Percentiles rank a stretch among this genome's conserved stretches.
Conservation (phyloP, 2,797 vertebrate species). For the Nannoperca obscura region DNA sequence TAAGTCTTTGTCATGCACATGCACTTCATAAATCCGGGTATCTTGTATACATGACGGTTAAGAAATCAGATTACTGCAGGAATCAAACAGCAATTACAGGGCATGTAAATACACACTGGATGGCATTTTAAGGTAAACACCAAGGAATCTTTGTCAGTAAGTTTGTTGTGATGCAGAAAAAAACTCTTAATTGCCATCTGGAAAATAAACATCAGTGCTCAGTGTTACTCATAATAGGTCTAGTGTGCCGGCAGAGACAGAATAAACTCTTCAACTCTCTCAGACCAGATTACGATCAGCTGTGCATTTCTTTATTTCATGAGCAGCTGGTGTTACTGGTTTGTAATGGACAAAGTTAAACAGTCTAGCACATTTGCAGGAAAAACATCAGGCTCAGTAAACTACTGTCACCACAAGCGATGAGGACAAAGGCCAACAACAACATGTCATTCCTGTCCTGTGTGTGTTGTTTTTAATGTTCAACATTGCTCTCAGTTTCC, state of each 20-base stretch:
- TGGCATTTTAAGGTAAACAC: slow-evolving; percentile 12
- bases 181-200: not conserved
- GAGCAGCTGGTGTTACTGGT: slow-evolving; percentile 9
- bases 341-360: slow-evolving; percentile 1
- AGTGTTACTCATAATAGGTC: not conserved
- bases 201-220: not conserved
- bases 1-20: not conserved
- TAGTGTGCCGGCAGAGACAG: not conserved
- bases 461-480: slow-evolving; percentile 48
- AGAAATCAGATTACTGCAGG: not conserved
- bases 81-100: not conserved
- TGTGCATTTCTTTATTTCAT: slow-evolving; percentile 1
- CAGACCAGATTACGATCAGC: not conserved
- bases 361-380: not conserved
- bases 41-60: not conserved
- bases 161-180: slow-evolving; percentile 8
- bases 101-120: slow-evolving; percentile 3
- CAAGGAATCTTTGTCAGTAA: not conserved
- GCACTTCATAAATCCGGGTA: not conserved
- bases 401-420: slow-evolving; percentile 4
- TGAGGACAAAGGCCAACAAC: slow-evolving; percentile 39
- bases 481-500: slow-evolving; percentile 38
- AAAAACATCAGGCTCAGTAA: slow-evolving; percentile 25
- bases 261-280: slow-evolving; percentile 10
- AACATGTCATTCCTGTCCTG: slow-evolving; percentile 45